A percentile compares a stretch with the other conserved stretches of the same genome.
Conservation (phyloP, 2,797 vertebrate genomes). For the Valencia hispanica region DNA sequence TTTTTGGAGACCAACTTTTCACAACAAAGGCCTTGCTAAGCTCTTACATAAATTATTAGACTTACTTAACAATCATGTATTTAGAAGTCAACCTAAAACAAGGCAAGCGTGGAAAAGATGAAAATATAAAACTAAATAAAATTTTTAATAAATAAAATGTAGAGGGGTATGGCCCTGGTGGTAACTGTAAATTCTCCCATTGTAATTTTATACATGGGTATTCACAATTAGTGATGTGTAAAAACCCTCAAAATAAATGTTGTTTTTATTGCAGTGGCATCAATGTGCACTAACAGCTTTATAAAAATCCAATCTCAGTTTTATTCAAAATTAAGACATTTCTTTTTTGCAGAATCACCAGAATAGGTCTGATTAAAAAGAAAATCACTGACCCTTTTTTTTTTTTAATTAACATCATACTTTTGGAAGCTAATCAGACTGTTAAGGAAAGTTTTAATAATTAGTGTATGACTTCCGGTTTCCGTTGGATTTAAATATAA, state of each 20-base stretch:
- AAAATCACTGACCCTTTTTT: too few species aligned
- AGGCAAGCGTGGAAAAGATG: not conserved
- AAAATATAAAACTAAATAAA: not conserved
- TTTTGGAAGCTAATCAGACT: not conserved
- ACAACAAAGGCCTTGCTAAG: not conserved
- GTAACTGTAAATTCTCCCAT: not conserved
- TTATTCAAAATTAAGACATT: not conserved
- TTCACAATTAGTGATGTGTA: not conserved
- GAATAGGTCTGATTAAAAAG: not conserved
- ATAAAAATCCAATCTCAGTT: not conserved
- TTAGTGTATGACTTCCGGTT: not conserved
- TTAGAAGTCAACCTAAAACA: not conserved
- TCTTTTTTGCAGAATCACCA: not conserved
- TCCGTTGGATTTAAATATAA: not conserved
- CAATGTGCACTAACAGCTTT: not conserved
- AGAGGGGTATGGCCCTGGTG: not conserved
- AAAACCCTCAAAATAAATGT: not conserved
- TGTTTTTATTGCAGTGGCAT: not conserved
- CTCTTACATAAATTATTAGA: conserved; percentile 8
- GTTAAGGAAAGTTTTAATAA: not conserved
- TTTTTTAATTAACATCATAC: not conserved
- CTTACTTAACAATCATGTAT: not conserved
- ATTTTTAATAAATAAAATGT: not conserved
- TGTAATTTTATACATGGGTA: not conserved
- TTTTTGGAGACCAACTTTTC: conserved; percentile 19